A percentile compares a stretch with the other conserved stretches of the same genome.
These are phyloP conservation scores for Anarsia innoxiella DNA, from an alignment of 2,888 invertebrate species.

Conservation along the genomic window DNA sequence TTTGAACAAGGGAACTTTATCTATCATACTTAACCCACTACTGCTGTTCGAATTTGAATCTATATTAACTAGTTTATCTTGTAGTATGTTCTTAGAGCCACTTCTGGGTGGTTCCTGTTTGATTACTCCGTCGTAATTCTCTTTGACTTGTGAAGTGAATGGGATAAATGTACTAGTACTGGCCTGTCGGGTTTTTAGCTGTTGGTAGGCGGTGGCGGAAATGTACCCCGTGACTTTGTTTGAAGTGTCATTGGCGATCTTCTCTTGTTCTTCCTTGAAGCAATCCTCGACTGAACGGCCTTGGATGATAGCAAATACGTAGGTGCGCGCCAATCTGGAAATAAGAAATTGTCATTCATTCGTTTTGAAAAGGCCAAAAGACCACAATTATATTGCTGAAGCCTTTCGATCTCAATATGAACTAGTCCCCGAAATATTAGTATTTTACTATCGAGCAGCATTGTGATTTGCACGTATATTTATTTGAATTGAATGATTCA, in stretches of 20 bases:
- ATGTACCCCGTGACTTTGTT: slow-evolving; percentile 69
- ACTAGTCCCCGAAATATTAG: no score
- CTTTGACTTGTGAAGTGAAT: slow-evolving; percentile 53
- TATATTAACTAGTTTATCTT: slow-evolving; percentile 66
- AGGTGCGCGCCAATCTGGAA: slow-evolving; percentile 79
- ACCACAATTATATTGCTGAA: no score
- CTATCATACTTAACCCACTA: slow-evolving; percentile 44
- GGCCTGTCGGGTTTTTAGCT: slow-evolving; percentile 38
- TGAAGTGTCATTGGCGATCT: slow-evolving; percentile 42
- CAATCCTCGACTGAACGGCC: slow-evolving; percentile 80
- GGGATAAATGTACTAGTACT: slow-evolving; percentile 27
- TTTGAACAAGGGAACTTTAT: slow-evolving; percentile 47
- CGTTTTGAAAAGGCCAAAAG: no score
- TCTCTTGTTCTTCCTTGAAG: slow-evolving; percentile 60
- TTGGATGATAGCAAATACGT: slow-evolving; percentile 78
- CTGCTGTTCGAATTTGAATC: slow-evolving; percentile 56
- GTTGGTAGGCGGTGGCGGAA: slow-evolving; percentile 57
- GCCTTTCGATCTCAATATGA: no score
- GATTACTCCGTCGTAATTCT: slow-evolving; percentile 43
- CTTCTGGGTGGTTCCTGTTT: slow-evolving; percentile 51
- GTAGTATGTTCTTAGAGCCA: slow-evolving; percentile 56
- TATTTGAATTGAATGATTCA: no score
- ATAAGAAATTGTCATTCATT: no score
- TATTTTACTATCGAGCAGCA: no score
- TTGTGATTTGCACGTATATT: no score